Evolutionary conservation across 2,113 vertebrate genomes (phyloP).

Genomic region (Antigone vipio): DNA sequence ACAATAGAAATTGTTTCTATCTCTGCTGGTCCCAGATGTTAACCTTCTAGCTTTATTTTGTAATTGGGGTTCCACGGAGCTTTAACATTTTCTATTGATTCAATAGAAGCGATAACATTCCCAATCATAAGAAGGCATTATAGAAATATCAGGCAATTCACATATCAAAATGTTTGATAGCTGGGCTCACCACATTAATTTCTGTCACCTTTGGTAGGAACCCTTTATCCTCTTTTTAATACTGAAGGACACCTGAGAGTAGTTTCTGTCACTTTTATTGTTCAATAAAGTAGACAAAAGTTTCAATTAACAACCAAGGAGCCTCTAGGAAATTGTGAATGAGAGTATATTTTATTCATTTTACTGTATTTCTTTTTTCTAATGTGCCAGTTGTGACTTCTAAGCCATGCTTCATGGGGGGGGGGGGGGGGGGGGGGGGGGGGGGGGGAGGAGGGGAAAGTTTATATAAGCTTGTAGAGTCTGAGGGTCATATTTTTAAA

Average conservation of each 20-base stretch:
- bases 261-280: constrained; percentile 83
- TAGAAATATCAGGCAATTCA: constrained; percentile 85
- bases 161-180: constrained; percentile 86
- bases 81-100: constrained; percentile 86
- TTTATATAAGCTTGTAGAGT: background rate
- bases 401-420: background rate
- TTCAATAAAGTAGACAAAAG: constrained; percentile 84
- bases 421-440: too few species aligned
- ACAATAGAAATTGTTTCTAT: constrained; percentile 85
- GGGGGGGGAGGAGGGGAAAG: too few species aligned
- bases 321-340: constrained; percentile 77
- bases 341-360: constrained; percentile 79
- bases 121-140: constrained; percentile 84
- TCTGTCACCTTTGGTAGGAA: constrained; percentile 79
- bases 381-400: constrained; percentile 68
- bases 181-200: constrained; percentile 79
- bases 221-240: constrained; percentile 80
- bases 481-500: background rate
- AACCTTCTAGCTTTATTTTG: constrained; percentile 83
- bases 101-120: constrained; percentile 83
- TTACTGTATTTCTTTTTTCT: constrained; percentile 77
- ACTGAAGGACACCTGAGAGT: constrained; percentile 81
- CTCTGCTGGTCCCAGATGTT: constrained; percentile 78
- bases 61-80: constrained; percentile 81
- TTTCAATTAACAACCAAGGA: constrained; percentile 81